phyloP scores from a whole-genome alignment of 2,888 invertebrate genomes.

The Cephus sareptanus region DNA sequence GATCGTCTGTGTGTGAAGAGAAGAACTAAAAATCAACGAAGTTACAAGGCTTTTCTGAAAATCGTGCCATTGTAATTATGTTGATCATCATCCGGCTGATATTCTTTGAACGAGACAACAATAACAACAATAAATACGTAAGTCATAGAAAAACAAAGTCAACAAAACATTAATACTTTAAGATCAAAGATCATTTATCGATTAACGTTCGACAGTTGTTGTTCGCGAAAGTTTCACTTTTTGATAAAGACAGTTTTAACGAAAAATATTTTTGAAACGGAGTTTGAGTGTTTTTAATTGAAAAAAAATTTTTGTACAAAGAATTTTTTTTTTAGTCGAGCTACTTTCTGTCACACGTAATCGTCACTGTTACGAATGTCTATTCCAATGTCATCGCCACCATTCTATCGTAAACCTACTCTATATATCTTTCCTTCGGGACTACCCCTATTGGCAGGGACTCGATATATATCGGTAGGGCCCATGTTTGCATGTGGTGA shows the following conservation, averaged over 20 bases:
- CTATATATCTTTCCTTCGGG: conserved; percentile 25
- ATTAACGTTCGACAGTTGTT: not conserved
- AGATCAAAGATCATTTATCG: not conserved
- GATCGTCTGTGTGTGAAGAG: not conserved
- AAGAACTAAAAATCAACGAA: not conserved
- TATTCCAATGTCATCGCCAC: not conserved
- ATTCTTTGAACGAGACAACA: not conserved
- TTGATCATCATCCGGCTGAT: not conserved
- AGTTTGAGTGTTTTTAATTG: not conserved
- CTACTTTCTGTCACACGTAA: not conserved
- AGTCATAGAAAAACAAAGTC: not conserved
- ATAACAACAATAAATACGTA: not conserved
- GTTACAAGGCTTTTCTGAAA: not conserved
- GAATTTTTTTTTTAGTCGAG: not conserved
- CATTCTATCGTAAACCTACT: not conserved
- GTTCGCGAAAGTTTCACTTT: not conserved
- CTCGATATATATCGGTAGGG: conserved; percentile 42
- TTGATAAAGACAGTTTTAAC: not conserved
- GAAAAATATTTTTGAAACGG: not conserved
- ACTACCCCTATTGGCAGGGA: conserved; percentile 6
- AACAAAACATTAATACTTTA: not conserved
- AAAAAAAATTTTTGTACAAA: not conserved
- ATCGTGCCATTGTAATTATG: not conserved
- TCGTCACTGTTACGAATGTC: not conserved
- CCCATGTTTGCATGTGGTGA: conserved; percentile 58